Conservation (phyloP, 2,797 vertebrate genomes). For the Loris lydekkerianus region DNA sequence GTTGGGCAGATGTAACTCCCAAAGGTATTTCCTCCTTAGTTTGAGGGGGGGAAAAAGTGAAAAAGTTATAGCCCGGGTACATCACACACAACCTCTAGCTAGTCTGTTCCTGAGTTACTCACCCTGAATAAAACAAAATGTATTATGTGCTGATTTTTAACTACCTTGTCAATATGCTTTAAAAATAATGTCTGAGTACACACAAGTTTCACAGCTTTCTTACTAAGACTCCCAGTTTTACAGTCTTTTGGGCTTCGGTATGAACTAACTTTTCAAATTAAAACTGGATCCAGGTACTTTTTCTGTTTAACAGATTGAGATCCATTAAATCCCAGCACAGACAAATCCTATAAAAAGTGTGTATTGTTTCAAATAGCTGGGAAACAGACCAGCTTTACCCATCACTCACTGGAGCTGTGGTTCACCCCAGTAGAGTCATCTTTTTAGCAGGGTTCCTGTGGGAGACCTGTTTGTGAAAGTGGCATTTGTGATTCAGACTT, state of each 20-base stretch:
- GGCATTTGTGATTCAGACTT: constrained; percentile 73
- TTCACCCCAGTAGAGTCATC: constrained; percentile 65
- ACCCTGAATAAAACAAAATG: constrained; percentile 80
- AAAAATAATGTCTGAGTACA: constrained; percentile 73
- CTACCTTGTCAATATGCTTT: constrained; percentile 63
- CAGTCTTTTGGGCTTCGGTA: constrained; percentile 8
- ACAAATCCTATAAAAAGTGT: not conserved
- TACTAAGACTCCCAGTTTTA: not conserved
- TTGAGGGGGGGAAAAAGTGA: constrained; percentile 64
- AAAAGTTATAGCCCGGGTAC: constrained; percentile 77
- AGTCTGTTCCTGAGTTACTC: constrained; percentile 72
- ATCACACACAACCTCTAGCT: constrained; percentile 64
- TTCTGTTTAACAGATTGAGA: constrained; percentile 66
- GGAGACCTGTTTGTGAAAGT: constrained; percentile 77
- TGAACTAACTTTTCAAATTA: constrained; percentile 71
- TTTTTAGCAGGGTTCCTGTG: constrained; percentile 52
- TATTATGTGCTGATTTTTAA: constrained; percentile 70
- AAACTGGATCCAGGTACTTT: not conserved
- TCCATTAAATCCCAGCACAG: constrained; percentile 52
- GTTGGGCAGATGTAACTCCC: constrained; percentile 79
- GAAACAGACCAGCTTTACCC: not conserved
- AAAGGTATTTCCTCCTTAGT: not conserved
- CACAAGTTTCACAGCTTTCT: constrained; percentile 15
- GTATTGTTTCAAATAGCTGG: not conserved
- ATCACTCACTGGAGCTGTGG: not conserved